phyloP scores from a whole-genome alignment of 2,888 invertebrate species.

The Phyllotreta striolata region DNA sequence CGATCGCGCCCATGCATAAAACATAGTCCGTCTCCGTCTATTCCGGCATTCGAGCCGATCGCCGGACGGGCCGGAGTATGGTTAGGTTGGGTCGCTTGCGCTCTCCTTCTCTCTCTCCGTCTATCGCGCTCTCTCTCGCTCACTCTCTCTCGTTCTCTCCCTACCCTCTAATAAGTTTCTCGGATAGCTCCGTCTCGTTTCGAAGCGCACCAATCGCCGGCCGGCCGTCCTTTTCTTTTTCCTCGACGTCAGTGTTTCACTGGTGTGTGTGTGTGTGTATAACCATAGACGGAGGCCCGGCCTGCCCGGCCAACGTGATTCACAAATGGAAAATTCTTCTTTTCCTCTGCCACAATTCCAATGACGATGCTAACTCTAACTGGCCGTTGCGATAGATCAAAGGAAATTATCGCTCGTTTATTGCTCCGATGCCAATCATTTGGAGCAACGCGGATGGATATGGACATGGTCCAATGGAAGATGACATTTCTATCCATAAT shows the following conservation, averaged over 20 bases:
- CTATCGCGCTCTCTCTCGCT: constrained; percentile 26
- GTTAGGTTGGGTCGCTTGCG: constrained; percentile 59
- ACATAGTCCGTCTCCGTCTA: constrained; percentile 61
- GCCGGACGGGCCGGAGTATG: constrained; percentile 54
- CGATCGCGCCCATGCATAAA: constrained; percentile 61
- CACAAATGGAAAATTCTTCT: constrained; percentile 33
- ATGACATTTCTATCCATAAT: too few species aligned
- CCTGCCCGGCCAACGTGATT: constrained; percentile 31
- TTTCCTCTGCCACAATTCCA: constrained; percentile 9
- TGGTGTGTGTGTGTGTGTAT: constrained; percentile 33
- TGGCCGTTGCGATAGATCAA: too few species aligned
- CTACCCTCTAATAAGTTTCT: constrained; percentile 58
- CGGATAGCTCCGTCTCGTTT: constrained; percentile 50
- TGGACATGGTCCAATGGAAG: neutral
- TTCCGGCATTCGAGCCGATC: constrained; percentile 62
- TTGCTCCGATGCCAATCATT: too few species aligned
- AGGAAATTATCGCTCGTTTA: too few species aligned
- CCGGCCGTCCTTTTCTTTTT: constrained; percentile 49
- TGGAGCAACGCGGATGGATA: neutral
- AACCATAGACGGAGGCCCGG: constrained; percentile 37
- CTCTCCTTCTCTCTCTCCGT: constrained; percentile 24
- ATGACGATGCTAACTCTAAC: too few species aligned
- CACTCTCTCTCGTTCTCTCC: constrained; percentile 14
- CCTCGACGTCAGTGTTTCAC: constrained; percentile 61
- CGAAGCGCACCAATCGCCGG: constrained; percentile 16